Conservation (phyloP, 1,140 invertebrate species). For the Danaus plexippus region DNA sequence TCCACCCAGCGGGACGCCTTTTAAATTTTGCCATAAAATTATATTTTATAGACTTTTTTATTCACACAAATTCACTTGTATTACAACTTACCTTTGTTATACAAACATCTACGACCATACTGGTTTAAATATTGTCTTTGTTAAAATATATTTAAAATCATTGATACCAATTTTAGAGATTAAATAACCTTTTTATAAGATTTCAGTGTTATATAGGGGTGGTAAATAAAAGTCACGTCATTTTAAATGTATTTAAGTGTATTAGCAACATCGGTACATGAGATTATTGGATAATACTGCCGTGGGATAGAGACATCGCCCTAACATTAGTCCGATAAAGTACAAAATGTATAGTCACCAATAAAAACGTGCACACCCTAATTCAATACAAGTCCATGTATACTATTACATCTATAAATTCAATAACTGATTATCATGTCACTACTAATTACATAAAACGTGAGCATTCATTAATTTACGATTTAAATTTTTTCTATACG, state of each 20-base stretch:
- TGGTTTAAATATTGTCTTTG: too few relatives aligned
- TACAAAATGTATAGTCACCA: conserved; percentile 59
- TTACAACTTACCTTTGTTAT: too few relatives aligned
- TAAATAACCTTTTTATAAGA: too few relatives aligned
- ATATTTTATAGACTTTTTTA: too few relatives aligned
- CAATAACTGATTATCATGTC: conserved; percentile 61
- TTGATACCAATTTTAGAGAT: too few relatives aligned
- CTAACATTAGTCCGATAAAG: conserved; percentile 50
- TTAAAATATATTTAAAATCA: too few relatives aligned
- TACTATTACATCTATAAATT: conserved; percentile 68
- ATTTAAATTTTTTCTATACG: conserved; percentile 30
- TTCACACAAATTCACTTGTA: too few relatives aligned
- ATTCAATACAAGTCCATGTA: conserved; percentile 54
- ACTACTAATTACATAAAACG: conserved; percentile 67
- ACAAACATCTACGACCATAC: too few relatives aligned
- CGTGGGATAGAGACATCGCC: conserved; percentile 44
- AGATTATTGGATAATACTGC: conserved; percentile 70
- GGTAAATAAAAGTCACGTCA: conserved; percentile 52
- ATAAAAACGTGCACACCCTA: conserved; percentile 62
- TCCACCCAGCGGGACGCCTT: too few relatives aligned
- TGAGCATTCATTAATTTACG: conserved; percentile 67
- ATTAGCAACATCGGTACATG: conserved; percentile 71
- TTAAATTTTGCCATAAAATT: too few relatives aligned
- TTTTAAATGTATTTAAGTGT: conserved; percentile 70
- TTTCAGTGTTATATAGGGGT: neutral